phyloP scores from a whole-genome alignment of 2,113 vertebrate genomes.

The Pluvianellus socialis region DNA sequence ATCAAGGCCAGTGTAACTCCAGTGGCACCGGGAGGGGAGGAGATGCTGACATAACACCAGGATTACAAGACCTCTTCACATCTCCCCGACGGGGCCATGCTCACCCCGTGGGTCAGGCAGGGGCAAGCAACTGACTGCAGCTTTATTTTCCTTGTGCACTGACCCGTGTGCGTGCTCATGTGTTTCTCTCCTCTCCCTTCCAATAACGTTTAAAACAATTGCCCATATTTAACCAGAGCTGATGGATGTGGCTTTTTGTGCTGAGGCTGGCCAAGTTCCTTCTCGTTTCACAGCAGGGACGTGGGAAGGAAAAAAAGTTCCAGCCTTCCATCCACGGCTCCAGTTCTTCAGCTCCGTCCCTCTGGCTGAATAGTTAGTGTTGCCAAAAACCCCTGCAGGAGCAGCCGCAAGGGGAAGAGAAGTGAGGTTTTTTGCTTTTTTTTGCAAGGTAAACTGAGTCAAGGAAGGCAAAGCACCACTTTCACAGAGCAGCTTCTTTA shows the following conservation, averaged over 20 bases:
- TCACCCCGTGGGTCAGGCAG: background rate
- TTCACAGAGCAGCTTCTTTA: background rate
- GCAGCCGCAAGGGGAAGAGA: background rate
- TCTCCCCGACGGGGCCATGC: fast-evolving
- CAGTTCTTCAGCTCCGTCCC: background rate
- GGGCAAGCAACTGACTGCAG: background rate
- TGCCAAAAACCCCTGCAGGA: background rate
- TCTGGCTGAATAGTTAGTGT: background rate
- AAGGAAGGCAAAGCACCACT: background rate
- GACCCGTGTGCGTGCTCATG: background rate
- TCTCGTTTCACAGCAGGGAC: background rate
- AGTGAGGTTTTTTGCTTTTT: background rate
- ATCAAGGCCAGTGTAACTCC: background rate
- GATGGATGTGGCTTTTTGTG: conserved; percentile 17
- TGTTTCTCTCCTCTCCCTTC: background rate
- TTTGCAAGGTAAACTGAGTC: background rate
- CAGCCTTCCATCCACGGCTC: background rate
- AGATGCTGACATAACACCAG: background rate
- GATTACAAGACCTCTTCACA: background rate
- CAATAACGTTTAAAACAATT: background rate
- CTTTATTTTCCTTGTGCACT: background rate
- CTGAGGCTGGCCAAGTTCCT: background rate
- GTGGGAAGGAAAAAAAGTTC: background rate
- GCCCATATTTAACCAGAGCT: background rate
- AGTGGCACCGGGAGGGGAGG: background rate